Evolutionary conservation across 1,140 invertebrate species (phyloP).

Genomic region (Lamellibrachia luymesi): DNA sequence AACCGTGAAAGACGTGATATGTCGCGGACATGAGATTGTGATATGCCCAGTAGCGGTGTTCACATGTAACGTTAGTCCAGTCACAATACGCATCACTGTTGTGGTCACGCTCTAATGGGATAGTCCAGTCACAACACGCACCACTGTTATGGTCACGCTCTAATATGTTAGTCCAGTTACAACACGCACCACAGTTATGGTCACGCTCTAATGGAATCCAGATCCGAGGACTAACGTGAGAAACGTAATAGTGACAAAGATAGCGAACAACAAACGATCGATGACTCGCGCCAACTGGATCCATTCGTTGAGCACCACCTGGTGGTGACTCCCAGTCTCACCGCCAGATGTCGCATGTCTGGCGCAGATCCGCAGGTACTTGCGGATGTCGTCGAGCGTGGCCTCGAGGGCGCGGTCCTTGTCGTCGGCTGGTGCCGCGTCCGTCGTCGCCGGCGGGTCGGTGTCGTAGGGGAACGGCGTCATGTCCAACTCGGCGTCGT

Average conservation of each 20-base stretch:
- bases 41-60: no score
- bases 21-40: no score
- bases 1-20: not conserved
- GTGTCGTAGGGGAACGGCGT: not conserved
- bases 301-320: conserved; percentile 7
- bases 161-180: no score
- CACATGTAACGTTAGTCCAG: no score
- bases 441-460: not conserved
- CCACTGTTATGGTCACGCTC: no score
- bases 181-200: no score
- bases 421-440: not conserved
- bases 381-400: not conserved
- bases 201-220: no score
- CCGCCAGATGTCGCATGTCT: not conserved
- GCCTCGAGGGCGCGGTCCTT: not conserved
- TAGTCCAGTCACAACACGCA: no score
- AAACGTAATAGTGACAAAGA: not conserved
- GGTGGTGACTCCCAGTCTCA: not conserved
- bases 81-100: no score
- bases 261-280: conserved; percentile 6
- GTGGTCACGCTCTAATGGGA: no score
- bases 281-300: not conserved
- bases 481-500: not conserved
- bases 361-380: not conserved
- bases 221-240: not conserved